Evolutionary conservation across 2,113 vertebrate species (phyloP).

Genomic region (Phalacrocorax pelagicus): DNA sequence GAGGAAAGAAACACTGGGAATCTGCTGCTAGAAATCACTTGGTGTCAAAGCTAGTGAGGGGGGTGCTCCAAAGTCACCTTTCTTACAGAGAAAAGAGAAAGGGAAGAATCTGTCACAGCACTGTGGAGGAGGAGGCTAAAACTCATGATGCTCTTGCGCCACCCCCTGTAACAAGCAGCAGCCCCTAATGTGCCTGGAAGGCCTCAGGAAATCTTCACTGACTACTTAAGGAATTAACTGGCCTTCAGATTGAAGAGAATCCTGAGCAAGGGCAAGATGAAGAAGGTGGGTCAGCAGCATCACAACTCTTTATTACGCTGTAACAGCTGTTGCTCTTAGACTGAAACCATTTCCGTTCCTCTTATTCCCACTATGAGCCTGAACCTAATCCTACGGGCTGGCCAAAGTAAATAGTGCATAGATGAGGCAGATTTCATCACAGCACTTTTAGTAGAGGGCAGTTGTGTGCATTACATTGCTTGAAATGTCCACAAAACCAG

Average conservation of each 20-base stretch:
- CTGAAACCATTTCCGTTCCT: not conserved
- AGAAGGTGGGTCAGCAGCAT: not conserved
- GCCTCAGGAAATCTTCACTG: not conserved
- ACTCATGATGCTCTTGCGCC: not conserved
- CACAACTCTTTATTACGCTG: accelerated
- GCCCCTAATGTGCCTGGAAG: not conserved
- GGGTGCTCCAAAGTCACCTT: not conserved
- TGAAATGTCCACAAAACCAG: not conserved
- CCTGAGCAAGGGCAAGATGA: not conserved
- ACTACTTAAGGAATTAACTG: not conserved
- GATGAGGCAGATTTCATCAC: not conserved
- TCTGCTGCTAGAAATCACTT: not conserved
- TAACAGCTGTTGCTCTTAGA: not conserved
- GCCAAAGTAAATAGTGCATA: not conserved
- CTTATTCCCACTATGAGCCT: not conserved
- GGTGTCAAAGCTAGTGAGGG: not conserved
- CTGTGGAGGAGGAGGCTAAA: not conserved
- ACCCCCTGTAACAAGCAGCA: not conserved
- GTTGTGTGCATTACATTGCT: not conserved
- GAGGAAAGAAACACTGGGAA: not conserved
- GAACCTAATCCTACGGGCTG: not conserved
- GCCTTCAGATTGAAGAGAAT: not conserved
- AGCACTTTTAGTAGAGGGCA: not conserved
- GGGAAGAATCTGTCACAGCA: not conserved
- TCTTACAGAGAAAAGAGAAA: not conserved